Percentiles rank a stretch among this genome's conserved stretches.
These are phyloP conservation scores for Spinibarbus caldwelli DNA, from an alignment of 2,797 vertebrate species.

Conservation along the genomic window DNA sequence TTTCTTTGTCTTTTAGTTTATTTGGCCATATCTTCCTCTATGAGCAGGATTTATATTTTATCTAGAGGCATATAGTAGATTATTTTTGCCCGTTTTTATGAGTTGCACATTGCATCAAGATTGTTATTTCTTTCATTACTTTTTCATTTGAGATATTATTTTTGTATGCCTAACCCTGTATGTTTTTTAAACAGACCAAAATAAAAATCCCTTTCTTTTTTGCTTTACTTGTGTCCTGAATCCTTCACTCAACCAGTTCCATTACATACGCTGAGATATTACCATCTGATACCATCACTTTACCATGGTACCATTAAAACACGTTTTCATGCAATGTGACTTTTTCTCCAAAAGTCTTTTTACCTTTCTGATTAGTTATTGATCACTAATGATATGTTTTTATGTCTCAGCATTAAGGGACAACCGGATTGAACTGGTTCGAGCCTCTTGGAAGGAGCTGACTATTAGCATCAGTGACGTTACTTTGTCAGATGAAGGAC, in stretches of 20 bases:
- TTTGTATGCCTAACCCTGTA: background rate
- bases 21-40: background rate
- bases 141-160: background rate
- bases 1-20: background rate
- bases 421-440: slow-evolving; percentile 93
- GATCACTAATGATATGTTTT: slow-evolving; percentile 12
- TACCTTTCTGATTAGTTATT: slow-evolving; percentile 12
- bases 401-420: slow-evolving; percentile 86
- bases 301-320: background rate
- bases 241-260: background rate
- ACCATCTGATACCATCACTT: background rate
- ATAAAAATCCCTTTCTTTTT: background rate
- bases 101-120: background rate
- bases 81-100: background rate
- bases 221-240: background rate
- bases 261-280: background rate
- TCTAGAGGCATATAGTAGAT: background rate
- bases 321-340: background rate
- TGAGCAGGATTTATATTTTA: slow-evolving; percentile 1
- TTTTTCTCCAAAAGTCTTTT: background rate
- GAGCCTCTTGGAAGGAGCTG: slow-evolving; percentile 86
- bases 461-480: slow-evolving; percentile 88
- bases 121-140: background rate
- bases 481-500: slow-evolving; percentile 86
- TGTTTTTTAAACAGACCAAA: background rate